A percentile compares a stretch with the other conserved stretches of the same genome.
phyloP scores from a whole-genome alignment of 1,140 invertebrate genomes.

The Drosophila sucinea region DNA sequence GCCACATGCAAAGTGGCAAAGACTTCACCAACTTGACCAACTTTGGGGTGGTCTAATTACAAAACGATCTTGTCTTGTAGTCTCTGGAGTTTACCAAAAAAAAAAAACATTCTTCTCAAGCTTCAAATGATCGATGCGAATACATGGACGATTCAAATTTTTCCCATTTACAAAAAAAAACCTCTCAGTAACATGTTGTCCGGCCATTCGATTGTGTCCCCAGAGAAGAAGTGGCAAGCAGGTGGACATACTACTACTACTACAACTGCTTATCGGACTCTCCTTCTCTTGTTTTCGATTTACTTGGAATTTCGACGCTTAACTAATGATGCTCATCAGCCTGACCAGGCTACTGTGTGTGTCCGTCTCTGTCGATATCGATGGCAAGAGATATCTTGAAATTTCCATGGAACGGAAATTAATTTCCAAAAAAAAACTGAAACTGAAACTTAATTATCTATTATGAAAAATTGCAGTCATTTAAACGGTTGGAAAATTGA shows the following conservation, averaged over 20 bases:
- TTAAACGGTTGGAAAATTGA: constrained; percentile 43
- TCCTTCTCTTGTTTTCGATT: constrained; percentile 36
- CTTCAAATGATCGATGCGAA: constrained; percentile 70
- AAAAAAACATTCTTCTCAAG: background rate
- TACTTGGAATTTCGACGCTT: constrained; percentile 80
- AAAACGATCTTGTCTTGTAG: constrained; percentile 72
- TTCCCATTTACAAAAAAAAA: constrained; percentile 32
- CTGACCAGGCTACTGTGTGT: constrained; percentile 64
- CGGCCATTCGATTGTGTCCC: constrained; percentile 63
- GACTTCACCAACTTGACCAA: background rate
- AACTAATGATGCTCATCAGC: constrained; percentile 82
- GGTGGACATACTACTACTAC: constrained; percentile 42
- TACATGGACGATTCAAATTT: constrained; percentile 76
- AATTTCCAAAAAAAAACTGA: constrained; percentile 34
- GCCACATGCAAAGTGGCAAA: constrained; percentile 51
- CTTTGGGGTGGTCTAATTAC: constrained; percentile 77
- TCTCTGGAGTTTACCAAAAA: constrained; percentile 23
- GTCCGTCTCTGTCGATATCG: constrained; percentile 21
- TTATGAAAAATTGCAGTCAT: constrained; percentile 79
- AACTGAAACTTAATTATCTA: constrained; percentile 67
- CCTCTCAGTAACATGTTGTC: constrained; percentile 64
- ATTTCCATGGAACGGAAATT: constrained; percentile 57
- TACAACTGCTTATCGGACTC: background rate
- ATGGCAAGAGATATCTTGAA: constrained; percentile 27
- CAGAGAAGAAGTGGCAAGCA: constrained; percentile 57